Evolutionary conservation across 2,113 vertebrate species (phyloP).

Genomic region (Microtus montanus): DNA sequence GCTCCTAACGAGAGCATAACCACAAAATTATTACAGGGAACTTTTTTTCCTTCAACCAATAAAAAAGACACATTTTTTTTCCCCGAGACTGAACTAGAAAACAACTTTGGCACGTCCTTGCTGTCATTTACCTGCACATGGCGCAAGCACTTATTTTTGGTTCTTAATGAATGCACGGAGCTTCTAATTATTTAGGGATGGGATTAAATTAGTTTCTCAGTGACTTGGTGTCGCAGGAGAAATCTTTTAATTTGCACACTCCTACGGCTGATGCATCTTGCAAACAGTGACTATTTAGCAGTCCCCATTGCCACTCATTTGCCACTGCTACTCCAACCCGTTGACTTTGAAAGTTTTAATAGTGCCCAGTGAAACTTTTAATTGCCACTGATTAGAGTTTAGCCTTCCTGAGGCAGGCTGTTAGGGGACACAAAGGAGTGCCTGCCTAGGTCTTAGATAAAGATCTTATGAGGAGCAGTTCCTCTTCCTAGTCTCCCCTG

Average conservation of each 20-base stretch:
- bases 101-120: conserved; percentile 73
- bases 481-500: background rate
- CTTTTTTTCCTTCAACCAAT: conserved; percentile 74
- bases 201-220: conserved; percentile 78
- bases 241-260: conserved; percentile 79
- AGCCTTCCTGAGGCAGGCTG: conserved; percentile 53
- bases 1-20: conserved; percentile 74
- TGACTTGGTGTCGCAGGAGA: conserved; percentile 77
- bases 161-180: conserved; percentile 76
- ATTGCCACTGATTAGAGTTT: conserved; percentile 70
- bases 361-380: conserved; percentile 79
- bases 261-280: conserved; percentile 65
- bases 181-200: conserved; percentile 81
- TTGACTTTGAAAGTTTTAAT: conserved; percentile 81
- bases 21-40: conserved; percentile 74
- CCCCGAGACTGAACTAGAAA: conserved; percentile 70
- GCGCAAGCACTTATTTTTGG: conserved; percentile 75
- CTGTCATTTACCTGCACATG: conserved; percentile 80
- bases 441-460: background rate
- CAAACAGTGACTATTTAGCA: conserved; percentile 75
- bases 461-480: conserved; percentile 1
- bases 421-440: conserved; percentile 25
- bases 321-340: conserved; percentile 64
- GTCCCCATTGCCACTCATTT: conserved; percentile 76
- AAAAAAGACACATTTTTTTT: conserved; percentile 74